Evolutionary conservation across 2,113 vertebrate genomes (phyloP).

Genomic region (Taxidea taxus): DNA sequence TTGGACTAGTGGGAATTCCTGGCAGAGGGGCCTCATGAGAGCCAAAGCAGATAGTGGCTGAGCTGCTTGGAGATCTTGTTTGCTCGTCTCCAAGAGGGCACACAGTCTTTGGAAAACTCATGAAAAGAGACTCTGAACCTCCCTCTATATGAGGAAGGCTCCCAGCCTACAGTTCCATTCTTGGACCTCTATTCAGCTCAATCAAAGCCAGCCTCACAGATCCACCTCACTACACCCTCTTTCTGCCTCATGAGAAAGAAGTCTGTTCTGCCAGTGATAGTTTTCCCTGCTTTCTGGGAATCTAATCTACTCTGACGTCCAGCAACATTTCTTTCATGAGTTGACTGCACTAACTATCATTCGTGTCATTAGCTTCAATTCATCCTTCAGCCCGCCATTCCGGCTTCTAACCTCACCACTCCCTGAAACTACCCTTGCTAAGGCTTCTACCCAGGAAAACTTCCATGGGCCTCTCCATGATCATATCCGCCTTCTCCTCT

Average conservation of each 20-base stretch:
- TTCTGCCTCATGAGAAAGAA: background rate
- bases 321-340: background rate
- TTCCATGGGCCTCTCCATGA: background rate
- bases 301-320: background rate
- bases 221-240: background rate
- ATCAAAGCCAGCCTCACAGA: background rate
- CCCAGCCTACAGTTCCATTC: background rate
- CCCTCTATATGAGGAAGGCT: background rate
- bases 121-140: background rate
- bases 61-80: constrained; percentile 24
- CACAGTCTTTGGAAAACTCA: background rate
- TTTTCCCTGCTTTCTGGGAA: background rate
- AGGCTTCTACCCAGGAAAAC: background rate
- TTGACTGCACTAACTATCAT: background rate
- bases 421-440: background rate
- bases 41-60: background rate
- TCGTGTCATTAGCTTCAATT: background rate
- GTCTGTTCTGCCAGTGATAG: background rate
- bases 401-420: background rate
- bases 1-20: constrained; percentile 60
- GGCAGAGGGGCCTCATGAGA: background rate
- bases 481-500: background rate
- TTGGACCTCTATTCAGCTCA: background rate
- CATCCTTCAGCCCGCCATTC: background rate
- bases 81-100: constrained; percentile 9